Conservation (phyloP, 2,888 invertebrate genomes). For the Aphrophora alni region DNA sequence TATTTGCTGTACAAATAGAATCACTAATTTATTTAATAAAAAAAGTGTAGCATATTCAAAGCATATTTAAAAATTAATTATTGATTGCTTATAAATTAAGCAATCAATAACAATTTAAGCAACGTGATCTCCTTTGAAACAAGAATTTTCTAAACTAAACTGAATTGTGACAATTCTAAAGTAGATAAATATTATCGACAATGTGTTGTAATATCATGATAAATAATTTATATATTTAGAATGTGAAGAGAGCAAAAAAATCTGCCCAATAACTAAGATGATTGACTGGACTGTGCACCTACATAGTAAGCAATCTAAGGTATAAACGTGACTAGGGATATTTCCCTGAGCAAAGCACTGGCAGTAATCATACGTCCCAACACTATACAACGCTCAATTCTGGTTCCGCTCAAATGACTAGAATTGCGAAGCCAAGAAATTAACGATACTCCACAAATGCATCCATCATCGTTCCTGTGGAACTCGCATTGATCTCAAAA, state of each 20-base stretch:
- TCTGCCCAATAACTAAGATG: not conserved
- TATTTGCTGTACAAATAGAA: no score
- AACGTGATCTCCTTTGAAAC: not conserved
- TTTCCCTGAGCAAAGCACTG: not conserved
- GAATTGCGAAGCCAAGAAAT: not conserved
- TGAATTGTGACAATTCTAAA: not conserved
- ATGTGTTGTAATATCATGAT: not conserved
- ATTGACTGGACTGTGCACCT: not conserved
- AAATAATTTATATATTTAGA: not conserved
- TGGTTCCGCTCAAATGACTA: not conserved
- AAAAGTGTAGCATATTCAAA: no score
- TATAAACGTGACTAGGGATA: not conserved
- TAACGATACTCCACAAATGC: not conserved
- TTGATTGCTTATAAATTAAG: no score
- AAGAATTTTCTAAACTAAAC: not conserved
- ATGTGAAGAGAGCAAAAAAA: not conserved
- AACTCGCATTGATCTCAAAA: conserved; percentile 74
- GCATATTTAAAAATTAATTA: no score
- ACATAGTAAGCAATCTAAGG: not conserved
- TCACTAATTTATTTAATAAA: no score
- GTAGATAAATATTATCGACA: not conserved
- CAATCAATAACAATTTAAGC: no score
- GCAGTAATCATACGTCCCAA: not conserved
- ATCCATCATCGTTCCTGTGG: conserved; percentile 71
- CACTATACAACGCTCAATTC: not conserved